phyloP scores from a whole-genome alignment of 2,113 vertebrate genomes.

The Alouatta palliata region DNA sequence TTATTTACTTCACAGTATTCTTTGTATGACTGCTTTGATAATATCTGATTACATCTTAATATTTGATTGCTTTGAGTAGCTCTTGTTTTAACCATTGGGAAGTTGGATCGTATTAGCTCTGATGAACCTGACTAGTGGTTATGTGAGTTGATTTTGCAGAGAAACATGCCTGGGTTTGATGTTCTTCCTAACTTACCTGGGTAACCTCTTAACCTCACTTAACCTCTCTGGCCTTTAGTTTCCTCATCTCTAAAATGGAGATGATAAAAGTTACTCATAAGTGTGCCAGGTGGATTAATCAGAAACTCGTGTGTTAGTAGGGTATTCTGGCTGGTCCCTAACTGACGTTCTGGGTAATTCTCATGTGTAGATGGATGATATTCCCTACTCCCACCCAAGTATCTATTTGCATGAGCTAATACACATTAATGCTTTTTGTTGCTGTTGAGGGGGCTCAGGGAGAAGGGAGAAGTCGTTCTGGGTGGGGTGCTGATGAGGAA shows the following conservation, averaged over 20 bases:
- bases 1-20: slow-evolving; percentile 66
- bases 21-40: slow-evolving; percentile 70
- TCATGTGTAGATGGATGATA: neutral
- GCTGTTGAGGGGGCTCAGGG: neutral
- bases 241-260: neutral
- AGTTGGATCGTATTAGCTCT: neutral
- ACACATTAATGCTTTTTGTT: neutral
- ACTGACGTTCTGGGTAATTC: neutral
- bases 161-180: neutral
- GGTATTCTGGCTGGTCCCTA: neutral
- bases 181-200: neutral
- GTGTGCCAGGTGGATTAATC: neutral
- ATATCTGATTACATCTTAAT: slow-evolving; percentile 77
- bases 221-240: neutral
- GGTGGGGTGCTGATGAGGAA: neutral
- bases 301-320: neutral
- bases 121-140: neutral
- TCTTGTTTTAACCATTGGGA: slow-evolving; percentile 49
- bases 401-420: neutral
- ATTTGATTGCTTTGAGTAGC: slow-evolving; percentile 70
- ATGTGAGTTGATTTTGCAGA: neutral
- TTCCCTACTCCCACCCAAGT: neutral
- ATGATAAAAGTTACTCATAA: neutral
- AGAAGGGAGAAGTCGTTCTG: neutral
- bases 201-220: neutral